Conservation (phyloP, 2,797 vertebrate genomes). For the Pelobates cultripes region DNA sequence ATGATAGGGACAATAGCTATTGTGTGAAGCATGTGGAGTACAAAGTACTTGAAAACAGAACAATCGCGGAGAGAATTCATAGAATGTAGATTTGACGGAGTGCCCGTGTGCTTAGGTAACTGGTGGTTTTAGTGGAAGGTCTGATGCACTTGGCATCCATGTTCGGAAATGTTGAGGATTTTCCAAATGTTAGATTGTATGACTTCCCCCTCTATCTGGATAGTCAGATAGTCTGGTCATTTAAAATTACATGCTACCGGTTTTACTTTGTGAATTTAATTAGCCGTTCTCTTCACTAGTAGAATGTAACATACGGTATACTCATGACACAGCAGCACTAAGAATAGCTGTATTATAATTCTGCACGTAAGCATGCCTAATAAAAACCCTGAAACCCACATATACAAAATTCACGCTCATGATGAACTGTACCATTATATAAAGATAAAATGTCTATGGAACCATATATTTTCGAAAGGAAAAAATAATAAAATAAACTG, state of each 20-base stretch:
- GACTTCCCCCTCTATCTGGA: conserved; percentile 14
- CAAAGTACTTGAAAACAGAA: conserved; percentile 30
- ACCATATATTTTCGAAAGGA: too few species aligned
- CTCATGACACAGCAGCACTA: too few species aligned
- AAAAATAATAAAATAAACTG: too few species aligned
- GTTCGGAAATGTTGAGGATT: conserved; percentile 38
- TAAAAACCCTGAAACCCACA: too few species aligned
- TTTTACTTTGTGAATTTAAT: conserved; percentile 41
- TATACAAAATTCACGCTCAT: too few species aligned
- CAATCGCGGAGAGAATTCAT: conserved; percentile 7
- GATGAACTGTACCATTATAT: too few species aligned
- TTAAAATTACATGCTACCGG: conserved; percentile 43
- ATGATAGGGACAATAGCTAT: conserved; percentile 14
- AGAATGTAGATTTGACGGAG: conserved; percentile 34
- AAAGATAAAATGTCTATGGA: too few species aligned
- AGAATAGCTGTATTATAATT: too few species aligned
- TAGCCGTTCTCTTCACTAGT: neutral
- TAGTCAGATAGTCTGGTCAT: conserved; percentile 20
- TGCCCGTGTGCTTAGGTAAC: conserved; percentile 50
- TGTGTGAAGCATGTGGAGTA: conserved; percentile 23
- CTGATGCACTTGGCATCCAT: conserved; percentile 47
- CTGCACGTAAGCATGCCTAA: too few species aligned
- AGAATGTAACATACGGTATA: too few species aligned
- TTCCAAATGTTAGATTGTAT: conserved; percentile 46
- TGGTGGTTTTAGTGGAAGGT: conserved; percentile 43